Evolutionary conservation across 2,888 invertebrate species (phyloP).

Genomic region (Magallana nippona): DNA sequence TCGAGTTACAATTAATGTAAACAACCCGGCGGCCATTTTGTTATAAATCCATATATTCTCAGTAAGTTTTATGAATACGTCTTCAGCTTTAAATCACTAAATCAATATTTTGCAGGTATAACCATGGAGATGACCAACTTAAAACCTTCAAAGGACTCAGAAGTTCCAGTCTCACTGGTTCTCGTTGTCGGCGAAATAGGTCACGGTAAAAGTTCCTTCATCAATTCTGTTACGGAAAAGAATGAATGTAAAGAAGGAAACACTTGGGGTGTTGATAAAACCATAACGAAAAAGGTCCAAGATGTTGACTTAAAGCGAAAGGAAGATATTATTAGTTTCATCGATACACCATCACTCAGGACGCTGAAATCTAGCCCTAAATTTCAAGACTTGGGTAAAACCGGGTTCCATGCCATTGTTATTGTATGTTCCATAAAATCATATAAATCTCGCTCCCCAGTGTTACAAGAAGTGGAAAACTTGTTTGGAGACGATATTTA

Average conservation of each 20-base stretch:
- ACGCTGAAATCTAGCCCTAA: not conserved
- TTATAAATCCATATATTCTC: too few species aligned
- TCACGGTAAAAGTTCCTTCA: constrained; percentile 18
- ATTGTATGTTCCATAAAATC: constrained; percentile 3
- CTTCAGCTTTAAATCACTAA: too few species aligned
- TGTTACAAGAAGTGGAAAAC: not conserved
- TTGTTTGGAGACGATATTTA: not conserved
- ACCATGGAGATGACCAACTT: not conserved
- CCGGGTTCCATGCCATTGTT: not conserved
- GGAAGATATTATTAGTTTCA: not conserved
- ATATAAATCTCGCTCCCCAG: not conserved
- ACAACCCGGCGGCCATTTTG: too few species aligned
- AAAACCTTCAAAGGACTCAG: not conserved
- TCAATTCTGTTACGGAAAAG: not conserved
- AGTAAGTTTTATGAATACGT: too few species aligned
- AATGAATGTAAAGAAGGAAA: not conserved
- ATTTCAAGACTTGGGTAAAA: not conserved
- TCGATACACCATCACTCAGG: not conserved
- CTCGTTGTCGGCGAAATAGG: not conserved
- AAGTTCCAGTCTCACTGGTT: not conserved
- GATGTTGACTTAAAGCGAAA: constrained; percentile 9
- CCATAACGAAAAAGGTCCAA: constrained; percentile 4
- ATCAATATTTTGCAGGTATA: not conserved
- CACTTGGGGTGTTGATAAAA: not conserved
- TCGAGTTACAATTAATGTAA: too few species aligned